Evolutionary conservation across 2,888 invertebrate genomes (phyloP).

Genomic region (Amiota mariae): DNA sequence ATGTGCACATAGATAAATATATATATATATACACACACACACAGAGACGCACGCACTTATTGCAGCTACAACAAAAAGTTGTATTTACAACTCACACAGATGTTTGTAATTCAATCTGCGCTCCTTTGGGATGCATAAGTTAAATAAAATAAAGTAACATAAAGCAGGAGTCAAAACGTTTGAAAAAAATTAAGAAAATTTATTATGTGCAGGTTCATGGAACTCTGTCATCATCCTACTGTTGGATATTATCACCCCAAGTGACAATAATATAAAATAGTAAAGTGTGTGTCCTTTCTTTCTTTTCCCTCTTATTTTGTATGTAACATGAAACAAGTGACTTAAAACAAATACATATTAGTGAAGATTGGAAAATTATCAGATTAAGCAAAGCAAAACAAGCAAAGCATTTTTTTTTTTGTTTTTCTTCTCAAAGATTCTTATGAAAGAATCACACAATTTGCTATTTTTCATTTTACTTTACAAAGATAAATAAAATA

Average conservation of each 20-base stretch:
- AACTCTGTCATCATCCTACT: not conserved
- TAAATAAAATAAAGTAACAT: not conserved
- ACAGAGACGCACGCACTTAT: conserved; percentile 29
- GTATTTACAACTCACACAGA: conserved; percentile 22
- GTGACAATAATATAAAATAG: not conserved
- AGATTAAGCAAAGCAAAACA: too few species aligned
- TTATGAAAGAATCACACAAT: too few species aligned
- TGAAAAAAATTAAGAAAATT: conserved; percentile 14
- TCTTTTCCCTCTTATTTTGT: too few species aligned
- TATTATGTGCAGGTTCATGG: not conserved
- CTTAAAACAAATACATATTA: not conserved
- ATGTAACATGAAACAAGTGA: conserved; percentile 16
- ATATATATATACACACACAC: too few species aligned
- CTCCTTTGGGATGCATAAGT: conserved; percentile 6
- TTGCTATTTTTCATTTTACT: too few species aligned
- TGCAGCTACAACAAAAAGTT: not conserved
- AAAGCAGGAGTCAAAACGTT: conserved; percentile 2
- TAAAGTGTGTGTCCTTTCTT: too few species aligned
- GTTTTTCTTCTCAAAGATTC: too few species aligned
- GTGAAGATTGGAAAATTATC: not conserved
- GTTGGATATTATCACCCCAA: conserved; percentile 14
- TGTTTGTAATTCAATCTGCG: conserved; percentile 32
- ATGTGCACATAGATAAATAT: too few species aligned
- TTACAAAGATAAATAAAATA: too few species aligned
- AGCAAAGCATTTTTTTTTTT: too few species aligned